These are phyloP conservation scores for Nesogale talazaci DNA, from an alignment of 2,113 vertebrate genomes.

Conservation along the genomic window DNA sequence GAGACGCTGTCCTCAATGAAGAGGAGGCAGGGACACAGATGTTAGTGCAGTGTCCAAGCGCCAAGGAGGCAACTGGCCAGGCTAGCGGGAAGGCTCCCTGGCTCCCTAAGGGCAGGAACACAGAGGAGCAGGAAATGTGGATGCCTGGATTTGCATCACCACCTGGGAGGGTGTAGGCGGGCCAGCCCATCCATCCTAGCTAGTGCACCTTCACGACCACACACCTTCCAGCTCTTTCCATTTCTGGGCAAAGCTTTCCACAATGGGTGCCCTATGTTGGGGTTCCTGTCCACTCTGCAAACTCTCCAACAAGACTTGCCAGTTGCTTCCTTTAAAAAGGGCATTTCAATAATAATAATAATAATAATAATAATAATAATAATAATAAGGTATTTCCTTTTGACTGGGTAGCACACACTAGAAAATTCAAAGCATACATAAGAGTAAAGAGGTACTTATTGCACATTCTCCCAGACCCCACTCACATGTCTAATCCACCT, in stretches of 20 bases:
- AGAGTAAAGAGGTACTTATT: not conserved
- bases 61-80: not conserved
- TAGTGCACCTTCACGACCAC: not conserved
- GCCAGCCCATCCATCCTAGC: no score
- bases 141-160: not conserved
- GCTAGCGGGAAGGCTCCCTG: not conserved
- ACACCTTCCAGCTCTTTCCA: not conserved
- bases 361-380: no score
- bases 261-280: not conserved
- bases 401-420: not conserved
- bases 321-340: not conserved
- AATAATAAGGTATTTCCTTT: not conserved
- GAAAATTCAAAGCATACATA: not conserved
- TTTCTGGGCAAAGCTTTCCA: not conserved
- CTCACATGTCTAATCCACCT: no score
- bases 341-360: no score
- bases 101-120: not conserved
- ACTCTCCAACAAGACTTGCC: not conserved
- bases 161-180: accelerated
- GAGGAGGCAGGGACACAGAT: not conserved
- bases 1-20: not conserved
- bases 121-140: not conserved
- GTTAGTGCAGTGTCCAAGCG: no score
- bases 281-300: not conserved
- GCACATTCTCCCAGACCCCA: not conserved